Conservation (phyloP, 2,797 vertebrate species). For the Alca torda region DNA sequence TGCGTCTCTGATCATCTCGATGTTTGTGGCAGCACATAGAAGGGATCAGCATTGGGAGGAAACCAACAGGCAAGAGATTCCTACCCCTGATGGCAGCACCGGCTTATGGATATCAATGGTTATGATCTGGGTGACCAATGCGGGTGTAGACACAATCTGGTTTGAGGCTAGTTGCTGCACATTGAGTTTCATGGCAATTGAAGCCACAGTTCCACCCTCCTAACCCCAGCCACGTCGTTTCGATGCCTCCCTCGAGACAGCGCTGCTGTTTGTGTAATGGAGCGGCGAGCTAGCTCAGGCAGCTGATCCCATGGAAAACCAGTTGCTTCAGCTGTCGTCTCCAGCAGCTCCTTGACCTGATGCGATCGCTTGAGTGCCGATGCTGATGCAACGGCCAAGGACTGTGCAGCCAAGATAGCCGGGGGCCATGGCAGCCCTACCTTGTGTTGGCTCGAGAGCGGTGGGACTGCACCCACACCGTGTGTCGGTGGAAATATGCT, state of each 20-base stretch:
- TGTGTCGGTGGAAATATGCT: not conserved
- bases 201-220: not conserved
- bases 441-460: not conserved
- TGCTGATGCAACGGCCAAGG: not conserved
- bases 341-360: not conserved
- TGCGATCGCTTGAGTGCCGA: not conserved
- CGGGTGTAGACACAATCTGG: not conserved
- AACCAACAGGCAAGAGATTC: not conserved
- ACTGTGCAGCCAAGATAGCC: not conserved
- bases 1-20: not conserved
- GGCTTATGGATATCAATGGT: not conserved
- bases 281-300: not conserved
- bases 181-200: not conserved
- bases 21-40: not conserved
- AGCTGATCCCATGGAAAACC: not conserved
- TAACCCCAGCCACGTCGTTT: not conserved
- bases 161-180: not conserved
- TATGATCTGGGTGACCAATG: not conserved
- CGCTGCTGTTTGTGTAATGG: not conserved
- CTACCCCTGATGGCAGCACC: not conserved
- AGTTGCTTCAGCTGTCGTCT: not conserved
- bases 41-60: not conserved
- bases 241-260: not conserved
- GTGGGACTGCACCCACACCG: not conserved
- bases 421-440: not conserved